These are phyloP conservation scores for Castor canadensis DNA, from an alignment of 2,113 vertebrate species.

Conservation along the genomic window DNA sequence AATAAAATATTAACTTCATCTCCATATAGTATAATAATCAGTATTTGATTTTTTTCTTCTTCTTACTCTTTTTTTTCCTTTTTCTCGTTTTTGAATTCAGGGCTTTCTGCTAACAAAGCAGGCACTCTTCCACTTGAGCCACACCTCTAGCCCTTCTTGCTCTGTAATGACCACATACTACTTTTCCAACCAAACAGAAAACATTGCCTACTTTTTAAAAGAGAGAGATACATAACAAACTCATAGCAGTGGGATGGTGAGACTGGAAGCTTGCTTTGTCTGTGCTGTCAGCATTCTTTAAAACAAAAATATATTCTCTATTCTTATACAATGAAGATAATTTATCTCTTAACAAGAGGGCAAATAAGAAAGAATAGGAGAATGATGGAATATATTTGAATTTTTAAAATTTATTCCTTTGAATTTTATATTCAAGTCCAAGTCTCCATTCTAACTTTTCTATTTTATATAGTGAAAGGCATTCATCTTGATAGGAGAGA, in stretches of 20 bases:
- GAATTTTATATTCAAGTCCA: background rate
- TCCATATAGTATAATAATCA: background rate
- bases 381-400: no score
- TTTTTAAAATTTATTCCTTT: background rate
- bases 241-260: background rate
- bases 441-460: background rate
- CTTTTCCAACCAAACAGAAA: background rate
- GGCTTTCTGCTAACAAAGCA: no score
- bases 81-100: no score
- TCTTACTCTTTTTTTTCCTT: background rate
- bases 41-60: background rate
- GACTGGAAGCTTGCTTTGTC: background rate
- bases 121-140: no score
- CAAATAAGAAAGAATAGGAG: background rate
- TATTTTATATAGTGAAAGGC: background rate
- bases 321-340: background rate
- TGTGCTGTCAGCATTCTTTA: background rate
- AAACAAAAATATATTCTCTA: background rate
- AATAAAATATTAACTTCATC: conserved; percentile 31
- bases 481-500: background rate
- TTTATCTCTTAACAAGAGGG: conserved; percentile 12
- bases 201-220: background rate
- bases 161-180: background rate
- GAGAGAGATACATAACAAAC: background rate
- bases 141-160: no score